These are phyloP conservation scores for Proales similis DNA, from an alignment of 1,140 invertebrate genomes.

Conservation along the genomic window DNA sequence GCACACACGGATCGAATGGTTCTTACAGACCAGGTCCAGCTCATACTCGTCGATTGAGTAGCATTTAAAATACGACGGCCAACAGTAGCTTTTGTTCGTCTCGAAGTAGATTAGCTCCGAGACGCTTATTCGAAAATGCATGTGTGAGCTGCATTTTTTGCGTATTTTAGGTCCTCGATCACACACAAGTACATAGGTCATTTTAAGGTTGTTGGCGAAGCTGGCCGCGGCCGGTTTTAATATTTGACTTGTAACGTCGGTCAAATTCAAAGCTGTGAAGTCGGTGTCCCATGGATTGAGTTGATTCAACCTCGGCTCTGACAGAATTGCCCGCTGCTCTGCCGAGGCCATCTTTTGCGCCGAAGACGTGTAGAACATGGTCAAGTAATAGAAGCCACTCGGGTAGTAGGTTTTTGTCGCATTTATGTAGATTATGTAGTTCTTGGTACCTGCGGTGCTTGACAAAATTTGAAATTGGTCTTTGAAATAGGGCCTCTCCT, in stretches of 20 bases:
- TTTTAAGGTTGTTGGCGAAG: slow-evolving; percentile 13
- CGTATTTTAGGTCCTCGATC: slow-evolving; percentile 29
- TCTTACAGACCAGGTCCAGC: neutral
- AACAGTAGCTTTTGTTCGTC: slow-evolving; percentile 16
- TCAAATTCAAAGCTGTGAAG: neutral
- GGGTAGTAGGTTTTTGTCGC: slow-evolving; percentile 12
- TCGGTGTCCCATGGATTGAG: neutral
- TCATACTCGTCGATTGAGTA: slow-evolving; percentile 26
- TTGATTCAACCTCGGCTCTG: neutral
- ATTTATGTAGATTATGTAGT: slow-evolving; percentile 33
- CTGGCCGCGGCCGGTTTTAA: slow-evolving; percentile 10
- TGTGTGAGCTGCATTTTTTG: slow-evolving; percentile 10
- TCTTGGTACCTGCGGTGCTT: slow-evolving; percentile 1
- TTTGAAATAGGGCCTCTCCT: neutral
- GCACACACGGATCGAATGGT: slow-evolving; percentile 18
- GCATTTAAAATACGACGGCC: neutral
- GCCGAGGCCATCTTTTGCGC: neutral
- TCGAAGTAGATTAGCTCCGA: slow-evolving; percentile 9
- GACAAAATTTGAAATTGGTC: slow-evolving; percentile 14
- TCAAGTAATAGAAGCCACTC: slow-evolving; percentile 35
- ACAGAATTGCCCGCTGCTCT: neutral
- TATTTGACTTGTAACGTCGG: slow-evolving; percentile 16
- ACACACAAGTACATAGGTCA: slow-evolving; percentile 9
- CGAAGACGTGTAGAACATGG: neutral
- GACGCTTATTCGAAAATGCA: neutral